Conservation (phyloP, 2,888 invertebrate species). For the Agonopterix alstromeriana region DNA sequence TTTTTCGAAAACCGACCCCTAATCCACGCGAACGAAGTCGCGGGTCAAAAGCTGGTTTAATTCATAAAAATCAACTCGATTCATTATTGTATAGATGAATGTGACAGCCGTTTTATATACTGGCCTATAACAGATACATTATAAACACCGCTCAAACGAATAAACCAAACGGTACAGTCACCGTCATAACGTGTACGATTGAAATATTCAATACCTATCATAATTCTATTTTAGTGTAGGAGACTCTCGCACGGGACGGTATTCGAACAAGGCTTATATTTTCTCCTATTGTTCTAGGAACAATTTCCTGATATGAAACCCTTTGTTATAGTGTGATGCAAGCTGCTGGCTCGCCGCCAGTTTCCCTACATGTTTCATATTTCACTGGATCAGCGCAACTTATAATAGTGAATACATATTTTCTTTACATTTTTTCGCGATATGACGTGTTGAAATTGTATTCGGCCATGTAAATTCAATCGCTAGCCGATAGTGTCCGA, state of each 20-base stretch:
- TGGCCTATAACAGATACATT: no score
- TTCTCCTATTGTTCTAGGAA: slow-evolving; percentile 59
- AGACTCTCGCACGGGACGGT: slow-evolving; percentile 16
- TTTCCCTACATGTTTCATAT: slow-evolving; percentile 65
- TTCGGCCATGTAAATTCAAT: no score
- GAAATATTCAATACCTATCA: slow-evolving; percentile 10
- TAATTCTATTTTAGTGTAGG: slow-evolving; percentile 20
- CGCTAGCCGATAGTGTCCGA: no score
- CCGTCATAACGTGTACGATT: no score
- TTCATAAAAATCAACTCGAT: no score
- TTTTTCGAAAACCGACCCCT: no score
- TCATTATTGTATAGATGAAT: no score
- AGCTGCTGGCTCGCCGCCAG: slow-evolving; percentile 64
- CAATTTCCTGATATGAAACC: slow-evolving; percentile 66
- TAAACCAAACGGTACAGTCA: no score
- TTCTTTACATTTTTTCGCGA: slow-evolving; percentile 25
- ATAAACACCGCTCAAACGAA: no score
- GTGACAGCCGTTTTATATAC: no score
- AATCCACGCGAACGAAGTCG: no score
- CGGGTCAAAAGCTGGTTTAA: no score
- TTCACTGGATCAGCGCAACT: slow-evolving; percentile 62
- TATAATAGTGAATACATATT: slow-evolving; percentile 46
- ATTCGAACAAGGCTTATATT: slow-evolving; percentile 35
- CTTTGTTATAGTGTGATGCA: slow-evolving; percentile 64
- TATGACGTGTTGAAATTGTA: neutral